phyloP scores from a whole-genome alignment of 1,140 invertebrate species.

The Bombus sibiricus region DNA sequence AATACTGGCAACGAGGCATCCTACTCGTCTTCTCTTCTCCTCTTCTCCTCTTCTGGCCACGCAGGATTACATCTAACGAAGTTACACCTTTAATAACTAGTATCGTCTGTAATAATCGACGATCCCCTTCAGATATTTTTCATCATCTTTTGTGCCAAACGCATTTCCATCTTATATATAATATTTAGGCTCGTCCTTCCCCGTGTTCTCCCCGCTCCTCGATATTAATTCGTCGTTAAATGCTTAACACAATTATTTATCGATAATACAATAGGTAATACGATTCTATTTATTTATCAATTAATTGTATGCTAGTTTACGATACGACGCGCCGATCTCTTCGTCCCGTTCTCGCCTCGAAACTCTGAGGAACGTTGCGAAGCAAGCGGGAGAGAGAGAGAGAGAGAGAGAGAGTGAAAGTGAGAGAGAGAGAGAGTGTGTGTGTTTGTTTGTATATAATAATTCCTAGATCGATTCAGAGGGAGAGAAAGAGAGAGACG shows the following conservation, averaged over 20 bases:
- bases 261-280: constrained; percentile 50
- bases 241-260: constrained; percentile 50
- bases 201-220: constrained; percentile 9
- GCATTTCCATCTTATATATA: neutral
- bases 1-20: constrained; percentile 19
- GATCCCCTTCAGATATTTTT: neutral
- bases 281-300: constrained; percentile 47
- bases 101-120: constrained; percentile 5
- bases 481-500: neutral
- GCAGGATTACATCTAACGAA: neutral
- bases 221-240: constrained; percentile 40
- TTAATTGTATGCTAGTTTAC: constrained; percentile 48
- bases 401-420: constrained; percentile 4
- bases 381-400: constrained; percentile 13
- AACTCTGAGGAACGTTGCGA: neutral
- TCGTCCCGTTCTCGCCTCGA: neutral
- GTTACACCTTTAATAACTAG: neutral
- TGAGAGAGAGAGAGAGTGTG: no score
- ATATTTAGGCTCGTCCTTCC: constrained; percentile 14
- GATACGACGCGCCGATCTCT: constrained; percentile 31
- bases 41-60: constrained; percentile 12
- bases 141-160: neutral
- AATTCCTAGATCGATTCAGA: neutral
- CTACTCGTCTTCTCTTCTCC: neutral
- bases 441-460: neutral